Base-by-base conservation (phyloP, 1,140 invertebrate species). In the Oscheius sp. region DNA sequence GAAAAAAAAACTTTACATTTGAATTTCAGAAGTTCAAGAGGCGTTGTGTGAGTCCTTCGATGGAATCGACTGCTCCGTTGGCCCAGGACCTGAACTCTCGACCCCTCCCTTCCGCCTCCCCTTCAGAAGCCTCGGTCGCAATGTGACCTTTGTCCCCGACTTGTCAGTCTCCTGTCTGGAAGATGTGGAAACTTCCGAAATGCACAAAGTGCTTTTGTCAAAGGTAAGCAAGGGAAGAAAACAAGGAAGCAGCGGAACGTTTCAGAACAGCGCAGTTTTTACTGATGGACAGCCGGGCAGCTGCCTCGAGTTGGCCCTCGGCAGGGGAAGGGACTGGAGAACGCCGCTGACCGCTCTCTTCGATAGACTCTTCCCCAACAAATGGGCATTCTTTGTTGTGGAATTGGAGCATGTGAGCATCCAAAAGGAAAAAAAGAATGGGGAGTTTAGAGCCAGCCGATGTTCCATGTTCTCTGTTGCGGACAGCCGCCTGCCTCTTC, bases 21-120 rank as follows among this genome's bases (percentile, higher is more conserved):
- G 38, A 42, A 42, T 71, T 71, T 18, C 62, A 71, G 69, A 71
- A 31, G 61, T 71, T 3, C 69, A 71, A 71, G 69, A 71, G 36
- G 69, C 69, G 23, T 20, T 71, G 10, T 61, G 34, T 29, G 69
- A 71, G 58, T 38, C 31, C 23, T 71, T 71, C 29, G 69, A 71
- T 34, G 69, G 69, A 15, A 49, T 71, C n/a, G 69, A 71, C 18
- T 71, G 69, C 26, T 61, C 52, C 52, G 64, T 71, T 32, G 52
- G 69, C 20, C 52, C 69, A 23, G 69, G 69, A 26, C 34, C 58
- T 28, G 69, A 63, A 32, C 38, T 71, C n/a, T 59, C 59, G 32
- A 58, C 63, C n/a, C 35, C 61, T 26, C 69, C 69, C 18, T 71
- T 71, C n/a, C 20, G 61, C 31, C 58, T 63, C 38, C 13, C 69